Base-by-base conservation (phyloP, 2,113 vertebrate genomes). In the Globicephala melas region DNA sequence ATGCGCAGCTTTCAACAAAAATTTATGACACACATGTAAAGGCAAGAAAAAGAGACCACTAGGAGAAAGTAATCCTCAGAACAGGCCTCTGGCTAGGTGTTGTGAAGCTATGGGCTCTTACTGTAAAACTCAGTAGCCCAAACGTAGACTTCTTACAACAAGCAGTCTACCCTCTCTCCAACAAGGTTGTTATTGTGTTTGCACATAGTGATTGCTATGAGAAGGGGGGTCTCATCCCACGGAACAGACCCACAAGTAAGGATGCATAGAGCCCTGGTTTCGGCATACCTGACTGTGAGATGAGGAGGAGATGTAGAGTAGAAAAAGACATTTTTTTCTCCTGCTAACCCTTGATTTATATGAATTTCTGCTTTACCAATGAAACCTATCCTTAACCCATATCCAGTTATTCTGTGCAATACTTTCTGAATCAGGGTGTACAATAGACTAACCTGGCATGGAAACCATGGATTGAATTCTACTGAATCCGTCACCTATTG, bases 221-320 rank as follows among this genome's bases (percentile, higher is more conserved):
- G 2, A n/a, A 41, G 1, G 3, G 36, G 70, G 10, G 2, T 58
- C 41, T 91, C 4, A 31, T 28, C 21, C 14, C 21, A 25, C 4
- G 9, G n/a, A 76, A 60, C 11, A 76, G 60, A 92, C 15, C 53
- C 33, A 65, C 23, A 65, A 3, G 58, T 21, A 26, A 83, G 31
- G 36, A 58, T 5, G 21, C 0, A 10, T 0, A 63, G 62, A 77
- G 9, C 13, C 1, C 58, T 80, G 2, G 11, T 33, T 15, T 84
- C 23, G n/a, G 13, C 10, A 31, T 31, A 3, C 8, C 36, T 92
- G 28, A 36, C 14, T 41, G 18, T 60, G 36, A 93, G 26, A 63
- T 31, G 12, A 88, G 17, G 15, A 13, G 3, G 55, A 68, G 26
- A 62, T 18, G 5, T 7, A 0, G n/a, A 7, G 0, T 4, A 3